Percentiles rank a stretch among this genome's conserved stretches.
These are phyloP conservation scores for Pemphigus obesinymphae DNA, from an alignment of 1,140 invertebrate genomes.

Conservation along the genomic window DNA sequence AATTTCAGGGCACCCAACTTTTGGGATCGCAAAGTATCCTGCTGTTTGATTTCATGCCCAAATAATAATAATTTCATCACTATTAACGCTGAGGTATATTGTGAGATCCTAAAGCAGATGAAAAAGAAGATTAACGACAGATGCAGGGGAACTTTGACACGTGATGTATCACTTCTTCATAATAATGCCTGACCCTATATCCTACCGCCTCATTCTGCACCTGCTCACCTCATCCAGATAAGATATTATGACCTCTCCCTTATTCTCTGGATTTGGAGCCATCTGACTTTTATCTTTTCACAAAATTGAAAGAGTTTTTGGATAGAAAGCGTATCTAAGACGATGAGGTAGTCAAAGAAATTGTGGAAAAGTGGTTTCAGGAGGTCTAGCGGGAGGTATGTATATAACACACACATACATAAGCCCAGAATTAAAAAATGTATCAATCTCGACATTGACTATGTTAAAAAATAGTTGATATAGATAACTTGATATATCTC, in stretches of 20 bases:
- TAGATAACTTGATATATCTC: background rate
- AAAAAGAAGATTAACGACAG: background rate
- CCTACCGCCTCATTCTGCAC: slow-evolving; percentile 45
- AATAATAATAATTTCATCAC: too few species aligned
- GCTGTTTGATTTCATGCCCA: too few species aligned
- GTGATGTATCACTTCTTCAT: slow-evolving; percentile 45
- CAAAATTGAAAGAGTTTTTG: slow-evolving; percentile 42
- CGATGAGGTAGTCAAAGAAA: slow-evolving; percentile 1
- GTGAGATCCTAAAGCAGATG: background rate
- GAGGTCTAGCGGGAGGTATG: background rate
- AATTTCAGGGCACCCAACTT: too few species aligned
- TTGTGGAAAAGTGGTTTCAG: slow-evolving; percentile 13
- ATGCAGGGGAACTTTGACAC: background rate
- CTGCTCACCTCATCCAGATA: slow-evolving; percentile 46
- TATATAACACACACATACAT: background rate
- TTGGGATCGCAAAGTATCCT: too few species aligned
- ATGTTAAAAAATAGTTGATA: background rate
- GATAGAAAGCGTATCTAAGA: slow-evolving; percentile 39
- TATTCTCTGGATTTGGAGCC: slow-evolving; percentile 48
- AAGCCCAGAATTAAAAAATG: background rate
- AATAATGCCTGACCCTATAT: slow-evolving; percentile 50
- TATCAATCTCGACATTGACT: background rate
- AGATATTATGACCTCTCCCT: slow-evolving; percentile 48
- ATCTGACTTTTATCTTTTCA: slow-evolving; percentile 48
- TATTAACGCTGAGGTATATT: background rate